These are phyloP conservation scores for Nomada ferruginata DNA, from an alignment of 2,888 invertebrate species.

Conservation along the genomic window DNA sequence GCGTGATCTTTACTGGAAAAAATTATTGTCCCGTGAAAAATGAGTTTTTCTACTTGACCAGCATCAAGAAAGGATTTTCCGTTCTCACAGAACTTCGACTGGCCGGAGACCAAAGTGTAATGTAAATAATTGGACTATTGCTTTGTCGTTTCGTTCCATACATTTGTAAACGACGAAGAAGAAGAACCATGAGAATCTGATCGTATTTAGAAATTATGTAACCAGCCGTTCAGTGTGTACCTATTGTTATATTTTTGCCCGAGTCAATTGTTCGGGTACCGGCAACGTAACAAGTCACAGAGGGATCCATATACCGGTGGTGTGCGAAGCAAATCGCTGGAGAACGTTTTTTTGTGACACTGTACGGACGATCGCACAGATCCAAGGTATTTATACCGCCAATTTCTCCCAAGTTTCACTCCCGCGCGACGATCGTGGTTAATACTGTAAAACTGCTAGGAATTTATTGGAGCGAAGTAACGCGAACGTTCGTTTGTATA, in stretches of 20 bases:
- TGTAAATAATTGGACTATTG: background rate
- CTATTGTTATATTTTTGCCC: slow-evolving; percentile 15
- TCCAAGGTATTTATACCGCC: slow-evolving; percentile 15
- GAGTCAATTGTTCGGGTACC: background rate
- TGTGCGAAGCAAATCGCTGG: background rate
- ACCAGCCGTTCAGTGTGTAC: no score
- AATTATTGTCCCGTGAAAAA: background rate
- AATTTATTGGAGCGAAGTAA: slow-evolving; percentile 22
- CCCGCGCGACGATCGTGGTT: background rate
- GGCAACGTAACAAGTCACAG: background rate
- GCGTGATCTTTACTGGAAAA: background rate
- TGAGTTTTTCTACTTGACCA: background rate
- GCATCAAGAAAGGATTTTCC: no score
- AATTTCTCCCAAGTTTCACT: slow-evolving; percentile 14
- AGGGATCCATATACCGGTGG: background rate
- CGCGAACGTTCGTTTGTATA: background rate
- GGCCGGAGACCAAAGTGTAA: background rate
- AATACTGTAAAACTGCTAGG: background rate
- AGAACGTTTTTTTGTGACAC: background rate
- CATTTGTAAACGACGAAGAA: background rate
- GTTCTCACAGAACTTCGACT: background rate
- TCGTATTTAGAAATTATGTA: slow-evolving; percentile 6
- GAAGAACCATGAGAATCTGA: background rate
- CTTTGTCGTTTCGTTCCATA: background rate
- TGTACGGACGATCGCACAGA: background rate